These are phyloP conservation scores for Ormyrus pomaceus DNA, from an alignment of 2,888 invertebrate species.

Conservation along the genomic window DNA sequence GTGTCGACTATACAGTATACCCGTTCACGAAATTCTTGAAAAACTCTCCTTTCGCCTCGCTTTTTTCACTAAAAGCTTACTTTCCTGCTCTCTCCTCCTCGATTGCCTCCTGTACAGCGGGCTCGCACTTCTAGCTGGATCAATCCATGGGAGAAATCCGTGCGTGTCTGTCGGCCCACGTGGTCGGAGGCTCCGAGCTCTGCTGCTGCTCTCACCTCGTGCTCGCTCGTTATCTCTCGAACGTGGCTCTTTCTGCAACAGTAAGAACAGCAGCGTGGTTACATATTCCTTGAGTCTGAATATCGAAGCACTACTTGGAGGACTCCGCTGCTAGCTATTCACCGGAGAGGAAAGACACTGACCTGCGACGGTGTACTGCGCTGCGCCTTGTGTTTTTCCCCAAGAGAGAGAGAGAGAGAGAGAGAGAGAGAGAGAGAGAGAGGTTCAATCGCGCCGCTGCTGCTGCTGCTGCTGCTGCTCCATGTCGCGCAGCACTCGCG, in stretches of 20 bases:
- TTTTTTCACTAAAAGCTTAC: neutral
- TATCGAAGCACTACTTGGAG: neutral
- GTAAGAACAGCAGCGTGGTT: neutral
- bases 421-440: slow-evolving; percentile 22
- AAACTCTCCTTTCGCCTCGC: neutral
- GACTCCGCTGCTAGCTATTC: neutral
- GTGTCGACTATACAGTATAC: neutral
- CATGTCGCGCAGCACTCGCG: slow-evolving; percentile 57
- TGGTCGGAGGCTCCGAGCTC: slow-evolving; percentile 58
- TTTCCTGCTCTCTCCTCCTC: neutral
- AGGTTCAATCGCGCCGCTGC: slow-evolving; percentile 34
- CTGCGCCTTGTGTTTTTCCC: slow-evolving; percentile 17
- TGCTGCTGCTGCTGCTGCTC: slow-evolving; percentile 47
- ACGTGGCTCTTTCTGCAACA: slow-evolving; percentile 27
- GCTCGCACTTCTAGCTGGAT: too few species aligned
- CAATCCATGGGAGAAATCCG: too few species aligned
- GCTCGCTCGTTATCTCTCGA: neutral
- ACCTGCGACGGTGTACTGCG: slow-evolving; percentile 19
- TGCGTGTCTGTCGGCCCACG: slow-evolving; percentile 62
- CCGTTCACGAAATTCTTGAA: too few species aligned
- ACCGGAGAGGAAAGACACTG: neutral
- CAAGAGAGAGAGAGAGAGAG: slow-evolving; percentile 11
- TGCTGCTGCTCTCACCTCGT: slow-evolving; percentile 44
- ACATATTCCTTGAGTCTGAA: neutral
- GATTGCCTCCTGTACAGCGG: neutral